These are phyloP conservation scores for Drosophila lutescens DNA, from an alignment of 2,888 invertebrate genomes.

Conservation along the genomic window DNA sequence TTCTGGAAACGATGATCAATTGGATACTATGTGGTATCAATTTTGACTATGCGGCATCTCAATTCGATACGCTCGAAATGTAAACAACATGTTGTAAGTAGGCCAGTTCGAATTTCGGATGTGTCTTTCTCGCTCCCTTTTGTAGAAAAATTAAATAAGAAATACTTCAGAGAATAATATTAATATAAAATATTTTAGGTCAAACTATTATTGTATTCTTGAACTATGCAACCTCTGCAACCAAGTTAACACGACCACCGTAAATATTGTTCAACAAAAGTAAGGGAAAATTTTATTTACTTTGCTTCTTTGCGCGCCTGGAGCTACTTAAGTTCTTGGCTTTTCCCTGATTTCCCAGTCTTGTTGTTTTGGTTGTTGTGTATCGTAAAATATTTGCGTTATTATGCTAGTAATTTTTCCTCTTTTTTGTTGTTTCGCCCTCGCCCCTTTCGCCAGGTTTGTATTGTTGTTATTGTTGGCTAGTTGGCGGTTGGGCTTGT, in stretches of 20 bases:
- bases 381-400: slow-evolving; percentile 79
- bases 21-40: too few relatives aligned
- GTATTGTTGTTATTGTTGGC: slow-evolving; percentile 18
- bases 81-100: too few relatives aligned
- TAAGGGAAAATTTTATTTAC: slow-evolving; percentile 69
- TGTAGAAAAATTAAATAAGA: too few relatives aligned
- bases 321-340: slow-evolving; percentile 79
- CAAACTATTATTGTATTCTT: too few relatives aligned
- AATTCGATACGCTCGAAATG: too few relatives aligned
- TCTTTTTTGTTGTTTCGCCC: slow-evolving; percentile 7
- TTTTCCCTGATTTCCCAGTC: slow-evolving; percentile 58
- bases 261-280: slow-evolving; percentile 15
- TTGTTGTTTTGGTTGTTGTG: slow-evolving; percentile 36
- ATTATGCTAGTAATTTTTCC: slow-evolving; percentile 77
- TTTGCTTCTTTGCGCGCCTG: slow-evolving; percentile 69
- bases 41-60: too few relatives aligned
- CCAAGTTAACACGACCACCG: slow-evolving; percentile 1
- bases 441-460: slow-evolving; percentile 26
- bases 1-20: too few relatives aligned
- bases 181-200: too few relatives aligned
- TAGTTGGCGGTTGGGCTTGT: slow-evolving; percentile 37
- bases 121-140: too few relatives aligned
- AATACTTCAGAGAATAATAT: too few relatives aligned
- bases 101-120: too few relatives aligned
- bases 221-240: too few relatives aligned